Percentiles rank a stretch among this genome's conserved stretches.
Evolutionary conservation across 2,888 invertebrate genomes (phyloP).

Genomic region (Cetonia aurata): DNA sequence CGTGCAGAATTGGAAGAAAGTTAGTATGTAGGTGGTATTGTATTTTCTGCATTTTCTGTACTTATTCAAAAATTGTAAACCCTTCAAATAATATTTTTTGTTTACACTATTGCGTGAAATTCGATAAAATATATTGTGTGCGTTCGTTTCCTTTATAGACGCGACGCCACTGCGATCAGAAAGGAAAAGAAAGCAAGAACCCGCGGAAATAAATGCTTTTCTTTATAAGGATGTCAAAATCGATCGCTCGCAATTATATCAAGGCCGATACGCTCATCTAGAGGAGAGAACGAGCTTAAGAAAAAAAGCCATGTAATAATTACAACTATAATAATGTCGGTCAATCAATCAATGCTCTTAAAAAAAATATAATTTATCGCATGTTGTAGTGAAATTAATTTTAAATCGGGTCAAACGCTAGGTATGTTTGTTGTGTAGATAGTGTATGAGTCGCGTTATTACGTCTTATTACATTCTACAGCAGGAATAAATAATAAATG

Average conservation of each 20-base stretch:
- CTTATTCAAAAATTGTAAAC: too few species aligned
- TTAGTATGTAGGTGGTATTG: too few species aligned
- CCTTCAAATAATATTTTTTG: too few species aligned
- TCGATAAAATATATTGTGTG: too few species aligned
- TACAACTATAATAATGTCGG: constrained; percentile 42
- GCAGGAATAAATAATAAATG: too few species aligned
- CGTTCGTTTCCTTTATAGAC: not conserved
- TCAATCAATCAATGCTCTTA: constrained; percentile 43
- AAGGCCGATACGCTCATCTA: constrained; percentile 27
- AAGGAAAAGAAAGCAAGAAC: constrained; percentile 35
- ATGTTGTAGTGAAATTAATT: constrained; percentile 43
- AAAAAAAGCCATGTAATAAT: constrained; percentile 43
- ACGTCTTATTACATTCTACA: too few species aligned
- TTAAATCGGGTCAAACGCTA: constrained; percentile 37
- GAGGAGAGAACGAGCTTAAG: not conserved
- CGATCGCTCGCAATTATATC: constrained; percentile 43
- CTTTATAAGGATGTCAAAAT: constrained; percentile 45
- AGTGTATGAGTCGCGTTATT: too few species aligned
- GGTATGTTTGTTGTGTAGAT: not conserved
- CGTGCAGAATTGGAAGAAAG: too few species aligned
- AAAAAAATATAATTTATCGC: constrained; percentile 41
- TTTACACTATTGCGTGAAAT: too few species aligned
- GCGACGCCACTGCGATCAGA: constrained; percentile 9
- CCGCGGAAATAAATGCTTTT: constrained; percentile 41
- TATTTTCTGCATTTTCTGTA: too few species aligned